phyloP scores from a whole-genome alignment of 2,888 invertebrate genomes.

The Ernsta delagoae region DNA sequence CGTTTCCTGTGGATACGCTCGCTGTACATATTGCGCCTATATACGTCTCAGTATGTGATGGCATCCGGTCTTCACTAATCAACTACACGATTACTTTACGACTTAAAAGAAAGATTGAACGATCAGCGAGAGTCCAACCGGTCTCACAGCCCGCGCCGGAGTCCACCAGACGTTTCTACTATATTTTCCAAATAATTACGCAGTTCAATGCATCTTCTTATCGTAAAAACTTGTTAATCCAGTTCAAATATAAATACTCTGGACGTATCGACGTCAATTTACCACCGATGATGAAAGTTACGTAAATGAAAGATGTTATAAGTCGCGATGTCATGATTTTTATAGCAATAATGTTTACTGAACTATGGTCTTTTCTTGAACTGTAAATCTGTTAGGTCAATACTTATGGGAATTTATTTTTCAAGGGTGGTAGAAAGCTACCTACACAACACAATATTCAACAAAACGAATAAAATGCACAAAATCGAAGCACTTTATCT shows the following conservation, averaged over 20 bases:
- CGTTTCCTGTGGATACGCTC: slow-evolving; percentile 21
- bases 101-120: slow-evolving; percentile 42
- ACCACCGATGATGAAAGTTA: not conserved
- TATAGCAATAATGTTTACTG: too few species aligned
- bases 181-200: slow-evolving; percentile 65
- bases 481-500: too few species aligned
- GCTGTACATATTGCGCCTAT: slow-evolving; percentile 6
- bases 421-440: too few species aligned
- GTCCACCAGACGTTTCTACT: slow-evolving; percentile 50
- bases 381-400: too few species aligned
- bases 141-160: slow-evolving; percentile 18
- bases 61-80: slow-evolving; percentile 36
- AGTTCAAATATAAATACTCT: slow-evolving; percentile 9
- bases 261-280: not conserved
- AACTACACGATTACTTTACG: slow-evolving; percentile 27
- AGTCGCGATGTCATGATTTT: too few species aligned
- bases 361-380: not conserved
- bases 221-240: slow-evolving; percentile 19
- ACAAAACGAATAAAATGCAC: too few species aligned
- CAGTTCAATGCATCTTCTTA: slow-evolving; percentile 31
- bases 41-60: slow-evolving; percentile 19
- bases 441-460: too few species aligned
- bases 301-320: not conserved
- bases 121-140: slow-evolving; percentile 49
- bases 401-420: too few species aligned